Conservation (phyloP, 2,888 invertebrate genomes). For the Phymatocera aterrima region DNA sequence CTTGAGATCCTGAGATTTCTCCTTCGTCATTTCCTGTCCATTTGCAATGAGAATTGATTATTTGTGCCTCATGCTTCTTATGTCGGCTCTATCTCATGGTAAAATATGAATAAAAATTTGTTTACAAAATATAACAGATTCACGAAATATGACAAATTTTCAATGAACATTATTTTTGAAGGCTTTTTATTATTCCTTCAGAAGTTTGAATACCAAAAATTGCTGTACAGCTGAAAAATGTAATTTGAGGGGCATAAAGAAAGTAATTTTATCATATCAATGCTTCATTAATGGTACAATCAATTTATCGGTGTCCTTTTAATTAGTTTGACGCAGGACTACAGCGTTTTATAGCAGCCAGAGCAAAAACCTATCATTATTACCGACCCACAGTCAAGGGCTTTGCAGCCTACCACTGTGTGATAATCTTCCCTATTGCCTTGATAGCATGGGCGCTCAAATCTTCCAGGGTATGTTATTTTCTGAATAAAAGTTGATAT, state of each 20-base stretch:
- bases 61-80: neutral
- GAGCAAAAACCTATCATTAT: constrained; percentile 80
- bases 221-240: too few relatives aligned
- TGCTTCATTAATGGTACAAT: neutral
- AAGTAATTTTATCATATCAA: neutral
- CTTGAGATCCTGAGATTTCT: neutral
- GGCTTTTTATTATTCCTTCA: neutral
- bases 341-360: constrained; percentile 85
- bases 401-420: constrained; percentile 73
- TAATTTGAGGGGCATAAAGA: neutral
- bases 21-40: neutral
- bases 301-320: constrained; percentile 51
- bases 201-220: too few relatives aligned
- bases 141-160: too few relatives aligned
- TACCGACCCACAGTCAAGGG: constrained; percentile 81
- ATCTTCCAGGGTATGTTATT: constrained; percentile 73
- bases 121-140: neutral
- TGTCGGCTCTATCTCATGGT: neutral
- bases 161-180: too few relatives aligned
- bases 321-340: constrained; percentile 90
- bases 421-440: constrained; percentile 78
- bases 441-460: constrained; percentile 77
- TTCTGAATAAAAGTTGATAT: constrained; percentile 10
- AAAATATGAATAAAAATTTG: neutral
- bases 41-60: neutral